phyloP scores from a whole-genome alignment of 2,888 invertebrate genomes.

The Peribatodes rhomboidaria region DNA sequence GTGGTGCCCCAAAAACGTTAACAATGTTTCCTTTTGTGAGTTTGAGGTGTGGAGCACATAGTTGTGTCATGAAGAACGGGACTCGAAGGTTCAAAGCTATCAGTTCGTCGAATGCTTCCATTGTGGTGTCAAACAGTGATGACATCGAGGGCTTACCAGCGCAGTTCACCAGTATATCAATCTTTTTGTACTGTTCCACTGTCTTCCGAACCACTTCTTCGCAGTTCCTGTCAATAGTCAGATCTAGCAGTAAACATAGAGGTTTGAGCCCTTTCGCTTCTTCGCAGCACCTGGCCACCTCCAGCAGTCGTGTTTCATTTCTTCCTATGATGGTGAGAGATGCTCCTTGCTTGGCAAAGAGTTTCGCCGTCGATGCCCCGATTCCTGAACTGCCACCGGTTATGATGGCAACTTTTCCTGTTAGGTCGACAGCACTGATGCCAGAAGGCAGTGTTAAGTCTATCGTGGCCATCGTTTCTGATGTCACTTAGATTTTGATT shows the following conservation, averaged over 20 bases:
- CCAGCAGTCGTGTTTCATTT: constrained; percentile 60
- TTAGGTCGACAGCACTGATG: constrained; percentile 58
- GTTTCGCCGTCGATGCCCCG: constrained; percentile 68
- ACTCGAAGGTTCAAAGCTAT: constrained; percentile 66
- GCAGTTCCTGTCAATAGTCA: constrained; percentile 62
- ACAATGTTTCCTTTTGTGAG: constrained; percentile 68
- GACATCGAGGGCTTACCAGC: constrained; percentile 64
- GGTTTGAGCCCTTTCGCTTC: constrained; percentile 56
- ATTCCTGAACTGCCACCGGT: constrained; percentile 74
- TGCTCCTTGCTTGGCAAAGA: constrained; percentile 65
- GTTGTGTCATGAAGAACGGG: constrained; percentile 67
- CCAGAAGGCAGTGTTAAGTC: constrained; percentile 6
- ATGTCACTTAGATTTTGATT: not conserved
- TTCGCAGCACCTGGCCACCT: constrained; percentile 61
- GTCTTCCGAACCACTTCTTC: constrained; percentile 65
- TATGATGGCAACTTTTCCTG: constrained; percentile 66
- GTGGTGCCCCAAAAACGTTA: constrained; percentile 64
- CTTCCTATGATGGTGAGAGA: constrained; percentile 64
- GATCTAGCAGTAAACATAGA: constrained; percentile 61
- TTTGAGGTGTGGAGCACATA: constrained; percentile 64
- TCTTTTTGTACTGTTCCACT: constrained; percentile 56
- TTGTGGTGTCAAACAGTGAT: constrained; percentile 64
- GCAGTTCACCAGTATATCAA: constrained; percentile 69
- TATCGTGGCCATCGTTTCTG: constrained; percentile 11
- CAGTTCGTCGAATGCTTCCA: constrained; percentile 68